Base-by-base conservation (phyloP, 35 echinoderm and acorn worm species). In the Apostichopus parvimensis region DNA sequence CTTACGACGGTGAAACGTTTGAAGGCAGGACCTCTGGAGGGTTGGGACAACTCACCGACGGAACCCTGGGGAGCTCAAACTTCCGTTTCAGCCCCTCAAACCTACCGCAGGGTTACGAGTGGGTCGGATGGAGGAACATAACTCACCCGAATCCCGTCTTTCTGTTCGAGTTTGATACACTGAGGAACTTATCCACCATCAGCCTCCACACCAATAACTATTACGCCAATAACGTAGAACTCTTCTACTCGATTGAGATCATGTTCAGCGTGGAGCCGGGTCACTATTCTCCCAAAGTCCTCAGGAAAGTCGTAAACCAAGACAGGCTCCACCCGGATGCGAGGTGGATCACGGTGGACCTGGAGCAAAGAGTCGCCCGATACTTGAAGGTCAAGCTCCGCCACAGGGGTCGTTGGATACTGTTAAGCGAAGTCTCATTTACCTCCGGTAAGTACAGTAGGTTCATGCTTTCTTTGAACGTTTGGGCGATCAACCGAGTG, bases 1-100 rank as follows among this genome's bases (percentile, higher is more conserved):
- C 78, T 54, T 99, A 99, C 26, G 97, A 99, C 91, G 97, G 97
- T 6, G 56, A 34, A 25, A 76, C 65, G 0, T 83, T 84, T 53
- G 92, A 91, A 17, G 92, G 81, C 28, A 85, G 73, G 52, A 73
- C 81, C 45, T 86, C 80, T 17, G 83, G 90, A 54, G 97, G 97
- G 8, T 83, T 99, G 0, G 97, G 97, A 21, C 97, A 96, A 88
- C 90, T 99, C 6, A 99, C 94, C 2, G 97, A 99, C 83, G 95
- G 97, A 15, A 96, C 81, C n/a, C 20, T 92, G 9, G 97, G 97
- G 1, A 77, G 82, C 55, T 87, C 75, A 56, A 95, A 99, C 92
- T 99, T 93, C 77, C 87, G 96, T 13, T 89, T 92, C 64, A 95
- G 94, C 79, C 95, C 95, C 7, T 80, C 73, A n/a, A 95, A 99